Base-by-base conservation (phyloP, 2,888 invertebrate species). In the Melinaea menophilus region DNA sequence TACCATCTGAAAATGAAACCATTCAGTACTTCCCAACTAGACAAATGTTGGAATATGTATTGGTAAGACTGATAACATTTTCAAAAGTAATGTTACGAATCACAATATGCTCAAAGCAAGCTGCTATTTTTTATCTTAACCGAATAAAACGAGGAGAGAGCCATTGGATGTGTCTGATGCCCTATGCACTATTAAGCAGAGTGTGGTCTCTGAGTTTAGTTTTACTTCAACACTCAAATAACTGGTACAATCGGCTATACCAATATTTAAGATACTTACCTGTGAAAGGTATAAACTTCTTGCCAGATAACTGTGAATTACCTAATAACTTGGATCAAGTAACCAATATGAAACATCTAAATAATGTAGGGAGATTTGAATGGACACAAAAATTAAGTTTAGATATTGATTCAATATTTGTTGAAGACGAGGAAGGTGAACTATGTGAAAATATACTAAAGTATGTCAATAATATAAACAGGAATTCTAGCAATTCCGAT, bases 41-140 rank as follows among this genome's bases (percentile, higher is more conserved):
- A 67, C 93, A 93, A 79, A 92, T 92, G 91, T 71, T 93, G 11
- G 84, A 93, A 73, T 93, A 90, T 81, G 70, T 93, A 31, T 76
- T 93, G 56, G 75, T 92, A 2, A 86, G 90, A 72, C 79, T 92
- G 3, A 90, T 93, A 71, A 84, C 92, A 55, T 92, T 93, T 76
- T 84, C 91, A 0, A 92, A 92, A 74, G 77, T 93, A 22, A 91
- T 93, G 87, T 71, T 84, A 46, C 82, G 92, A 66, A 78, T 92
- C 55, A 87, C 88, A 71, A 74, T 86, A 5, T 88, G 86, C 66
- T 85, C 92, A 0, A 88, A 84, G 71, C 80, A 85, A 71, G 84
- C 92, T 58, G 91, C 89, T 34, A 72, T 89, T 54, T 91, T 91
- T 74, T 91, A 93, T 69, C 83, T 91, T 67, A 78, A 89, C 55